These are phyloP conservation scores for Troides aeacus DNA, from an alignment of 2,888 invertebrate species.

Conservation along the genomic window DNA sequence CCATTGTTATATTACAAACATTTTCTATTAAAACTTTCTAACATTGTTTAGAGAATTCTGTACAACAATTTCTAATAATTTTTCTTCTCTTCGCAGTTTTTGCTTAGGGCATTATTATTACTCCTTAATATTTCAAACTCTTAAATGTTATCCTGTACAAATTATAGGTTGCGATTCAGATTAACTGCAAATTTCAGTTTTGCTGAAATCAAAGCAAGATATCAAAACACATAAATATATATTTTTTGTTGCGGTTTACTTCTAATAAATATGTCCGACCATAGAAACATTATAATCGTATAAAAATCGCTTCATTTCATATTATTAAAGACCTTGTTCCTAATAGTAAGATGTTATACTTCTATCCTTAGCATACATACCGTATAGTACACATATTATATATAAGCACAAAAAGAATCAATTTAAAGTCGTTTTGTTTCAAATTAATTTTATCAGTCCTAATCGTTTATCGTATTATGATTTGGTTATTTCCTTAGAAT, in stretches of 20 bases:
- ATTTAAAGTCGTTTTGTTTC: neutral
- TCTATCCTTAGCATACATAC: neutral
- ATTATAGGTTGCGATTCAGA: neutral
- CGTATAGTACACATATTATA: neutral
- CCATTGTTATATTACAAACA: conserved; percentile 22
- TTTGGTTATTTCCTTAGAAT: conserved; percentile 11
- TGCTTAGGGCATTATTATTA: conserved; percentile 22
- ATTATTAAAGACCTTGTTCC: no score
- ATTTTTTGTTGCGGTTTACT: no score
- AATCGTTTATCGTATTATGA: neutral
- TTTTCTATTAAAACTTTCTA: conserved; percentile 29
- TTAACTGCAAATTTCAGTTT: neutral
- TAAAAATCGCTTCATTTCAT: no score
- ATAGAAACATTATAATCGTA: no score
- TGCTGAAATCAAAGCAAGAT: neutral
- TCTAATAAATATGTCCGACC: no score
- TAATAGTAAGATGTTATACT: neutral
- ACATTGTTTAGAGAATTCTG: conserved; percentile 18
- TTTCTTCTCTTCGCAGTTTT: conserved; percentile 3
- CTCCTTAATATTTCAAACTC: neutral
- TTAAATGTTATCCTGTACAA: neutral
- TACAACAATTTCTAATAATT: conserved; percentile 4
- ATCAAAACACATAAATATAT: no score
- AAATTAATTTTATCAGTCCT: neutral
- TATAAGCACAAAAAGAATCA: neutral